Percentiles rank a stretch among this genome's conserved stretches.
These are phyloP conservation scores for Papilio gigon DNA, from an alignment of 2,888 invertebrate genomes.

Conservation along the genomic window DNA sequence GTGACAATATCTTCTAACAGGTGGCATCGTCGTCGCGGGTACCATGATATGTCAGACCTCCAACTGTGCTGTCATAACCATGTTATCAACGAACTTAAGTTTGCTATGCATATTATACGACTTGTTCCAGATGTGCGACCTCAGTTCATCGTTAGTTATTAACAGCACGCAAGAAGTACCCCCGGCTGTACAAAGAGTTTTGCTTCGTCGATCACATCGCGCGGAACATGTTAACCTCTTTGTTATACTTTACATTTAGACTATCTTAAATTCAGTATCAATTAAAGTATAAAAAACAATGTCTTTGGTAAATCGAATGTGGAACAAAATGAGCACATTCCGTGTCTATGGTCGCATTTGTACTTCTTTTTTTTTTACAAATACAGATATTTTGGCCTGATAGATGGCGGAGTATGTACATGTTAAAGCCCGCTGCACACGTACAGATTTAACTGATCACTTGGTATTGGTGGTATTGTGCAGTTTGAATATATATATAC, in stretches of 20 bases:
- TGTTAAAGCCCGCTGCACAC: too few relatives aligned
- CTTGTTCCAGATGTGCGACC: neutral
- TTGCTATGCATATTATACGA: neutral
- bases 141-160: conserved; percentile 12
- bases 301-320: neutral
- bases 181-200: neutral
- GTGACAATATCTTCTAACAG: too few relatives aligned
- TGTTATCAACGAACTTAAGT: too few relatives aligned
- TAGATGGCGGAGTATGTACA: too few relatives aligned
- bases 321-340: neutral
- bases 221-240: conserved; percentile 1
- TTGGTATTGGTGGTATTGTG: too few relatives aligned
- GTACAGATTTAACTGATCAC: too few relatives aligned
- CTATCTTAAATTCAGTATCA: neutral
- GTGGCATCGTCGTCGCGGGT: too few relatives aligned
- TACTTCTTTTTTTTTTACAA: too few relatives aligned
- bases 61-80: too few relatives aligned
- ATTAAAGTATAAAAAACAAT: neutral
- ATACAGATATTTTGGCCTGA: too few relatives aligned
- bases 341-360: neutral
- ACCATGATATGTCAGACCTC: too few relatives aligned
- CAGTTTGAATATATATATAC: too few relatives aligned
- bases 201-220: neutral
- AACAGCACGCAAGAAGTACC: conserved; percentile 15
- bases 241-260: neutral